Base-by-base conservation (phyloP, 2,797 vertebrate genomes). In the Sebastes minor region DNA sequence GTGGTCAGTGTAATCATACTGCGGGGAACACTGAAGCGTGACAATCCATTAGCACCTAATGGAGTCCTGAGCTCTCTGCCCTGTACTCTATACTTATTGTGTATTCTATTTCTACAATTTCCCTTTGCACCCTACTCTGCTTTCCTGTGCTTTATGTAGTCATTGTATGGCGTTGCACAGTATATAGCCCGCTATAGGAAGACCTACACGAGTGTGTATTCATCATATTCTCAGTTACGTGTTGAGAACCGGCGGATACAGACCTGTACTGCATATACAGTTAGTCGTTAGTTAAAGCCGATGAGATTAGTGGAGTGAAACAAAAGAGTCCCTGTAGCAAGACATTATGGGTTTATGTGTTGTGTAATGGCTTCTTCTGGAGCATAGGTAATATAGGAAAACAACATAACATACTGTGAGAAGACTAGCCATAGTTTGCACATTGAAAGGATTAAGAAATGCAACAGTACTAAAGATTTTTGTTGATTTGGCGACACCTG, bases 11-110 rank as follows among this genome's bases (percentile, higher is more conserved):
- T 81, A 82, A 82, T 86, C 20, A 22, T 67, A 68, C 71, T 57
- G 80, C 13, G 11, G 81, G 71, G 81, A 70, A 74, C 57, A 11
- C 28, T 80, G 86, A 79, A 70, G 78, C 78, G 11, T 82, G 83
- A 71, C 73, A 62, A 71, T 82, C 77, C 74, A 84, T 91, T 84
- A 23, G 72, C 74, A 86, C 56, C 83, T 84, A 84, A 91, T 86
- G 86, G 71, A 11, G 69, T 70, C 32, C 56, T 71, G 71, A 67
- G n/a, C 59, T 72, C 16, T 76, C 66, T 25, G 81, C 10, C 13
- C 10, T 80, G 55, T 35, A 30, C 71, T 82, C 62, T 23, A 49
- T 8, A 46, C 27, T 85, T 74, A 20, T 57, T 74, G 60, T 78
- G 38, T 38, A 20, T 66, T 84, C 16, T 55, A 11, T 79, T 79